These are phyloP conservation scores for Agonum fuliginosum DNA, from an alignment of 2,888 invertebrate genomes.

Conservation along the genomic window DNA sequence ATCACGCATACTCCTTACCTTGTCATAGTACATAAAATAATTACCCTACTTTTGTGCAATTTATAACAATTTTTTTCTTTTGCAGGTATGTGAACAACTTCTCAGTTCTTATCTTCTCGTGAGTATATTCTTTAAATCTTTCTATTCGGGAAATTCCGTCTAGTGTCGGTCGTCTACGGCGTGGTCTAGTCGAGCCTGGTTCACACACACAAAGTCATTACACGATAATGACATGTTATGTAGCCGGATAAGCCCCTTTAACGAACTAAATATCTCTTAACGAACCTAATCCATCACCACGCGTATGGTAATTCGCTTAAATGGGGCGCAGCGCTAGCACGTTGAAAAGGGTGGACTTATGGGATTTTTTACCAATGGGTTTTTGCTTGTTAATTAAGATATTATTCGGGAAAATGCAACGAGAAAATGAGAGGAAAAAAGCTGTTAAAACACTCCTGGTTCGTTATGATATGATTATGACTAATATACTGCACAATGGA, in stretches of 20 bases:
- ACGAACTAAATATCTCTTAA: slow-evolving; percentile 58
- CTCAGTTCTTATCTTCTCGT: neutral
- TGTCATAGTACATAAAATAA: neutral
- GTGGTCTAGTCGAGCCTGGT: slow-evolving; percentile 23
- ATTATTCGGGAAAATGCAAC: slow-evolving; percentile 21
- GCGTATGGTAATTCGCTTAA: slow-evolving; percentile 52
- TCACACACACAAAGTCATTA: slow-evolving; percentile 54
- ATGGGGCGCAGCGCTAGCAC: slow-evolving; percentile 7
- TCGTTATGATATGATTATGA: too few species aligned
- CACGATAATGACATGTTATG: slow-evolving; percentile 57
- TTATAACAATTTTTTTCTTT: neutral
- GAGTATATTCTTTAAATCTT: slow-evolving; percentile 1
- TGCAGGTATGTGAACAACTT: neutral
- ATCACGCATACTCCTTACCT: neutral
- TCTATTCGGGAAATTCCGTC: slow-evolving; percentile 7
- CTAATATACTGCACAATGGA: too few species aligned
- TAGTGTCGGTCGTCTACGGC: neutral
- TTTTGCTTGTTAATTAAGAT: slow-evolving; percentile 18
- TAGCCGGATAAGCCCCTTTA: slow-evolving; percentile 59
- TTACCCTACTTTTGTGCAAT: neutral
- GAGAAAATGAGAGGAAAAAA: neutral
- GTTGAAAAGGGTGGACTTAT: slow-evolving; percentile 2
- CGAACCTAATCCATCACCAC: slow-evolving; percentile 58
- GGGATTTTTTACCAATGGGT: neutral
- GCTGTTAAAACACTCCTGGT: neutral